phyloP scores from a whole-genome alignment of 2,113 vertebrate species.

The Sturnira hondurensis region DNA sequence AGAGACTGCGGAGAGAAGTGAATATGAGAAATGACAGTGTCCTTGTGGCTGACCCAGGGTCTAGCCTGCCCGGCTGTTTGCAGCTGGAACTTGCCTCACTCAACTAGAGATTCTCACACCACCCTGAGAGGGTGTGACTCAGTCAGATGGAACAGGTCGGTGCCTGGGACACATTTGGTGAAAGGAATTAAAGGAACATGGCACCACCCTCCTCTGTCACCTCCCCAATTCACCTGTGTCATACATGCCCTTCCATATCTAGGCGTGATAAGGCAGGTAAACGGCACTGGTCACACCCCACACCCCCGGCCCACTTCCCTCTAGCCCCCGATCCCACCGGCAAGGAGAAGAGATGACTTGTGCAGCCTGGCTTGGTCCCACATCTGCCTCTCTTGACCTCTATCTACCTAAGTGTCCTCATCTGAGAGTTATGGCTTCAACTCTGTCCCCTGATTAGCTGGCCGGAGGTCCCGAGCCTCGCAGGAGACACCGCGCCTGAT shows the following conservation, averaged over 20 bases:
- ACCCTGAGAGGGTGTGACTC: neutral
- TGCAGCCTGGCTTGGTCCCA: neutral
- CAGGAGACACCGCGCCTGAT: neutral
- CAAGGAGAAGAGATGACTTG: neutral
- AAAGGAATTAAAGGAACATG: neutral
- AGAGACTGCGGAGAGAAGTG: neutral
- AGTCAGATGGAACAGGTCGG: too few relatives aligned
- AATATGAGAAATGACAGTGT: neutral
- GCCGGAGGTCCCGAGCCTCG: neutral
- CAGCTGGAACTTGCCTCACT: neutral
- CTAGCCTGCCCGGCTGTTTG: neutral
- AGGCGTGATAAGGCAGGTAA: neutral
- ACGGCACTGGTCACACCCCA: too few relatives aligned
- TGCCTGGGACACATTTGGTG: neutral
- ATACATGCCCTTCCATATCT: too few relatives aligned
- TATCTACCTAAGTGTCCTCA: neutral
- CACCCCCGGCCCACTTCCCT: too few relatives aligned
- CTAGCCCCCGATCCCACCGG: accelerated
- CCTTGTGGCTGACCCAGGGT: neutral
- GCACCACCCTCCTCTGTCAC: neutral
- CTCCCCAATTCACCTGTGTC: neutral
- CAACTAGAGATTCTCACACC: neutral
- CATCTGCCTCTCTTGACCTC: neutral
- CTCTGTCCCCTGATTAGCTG: neutral
- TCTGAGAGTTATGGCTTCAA: neutral